Conservation (phyloP, 2,797 vertebrate genomes). For the Pempheris klunzingeri region DNA sequence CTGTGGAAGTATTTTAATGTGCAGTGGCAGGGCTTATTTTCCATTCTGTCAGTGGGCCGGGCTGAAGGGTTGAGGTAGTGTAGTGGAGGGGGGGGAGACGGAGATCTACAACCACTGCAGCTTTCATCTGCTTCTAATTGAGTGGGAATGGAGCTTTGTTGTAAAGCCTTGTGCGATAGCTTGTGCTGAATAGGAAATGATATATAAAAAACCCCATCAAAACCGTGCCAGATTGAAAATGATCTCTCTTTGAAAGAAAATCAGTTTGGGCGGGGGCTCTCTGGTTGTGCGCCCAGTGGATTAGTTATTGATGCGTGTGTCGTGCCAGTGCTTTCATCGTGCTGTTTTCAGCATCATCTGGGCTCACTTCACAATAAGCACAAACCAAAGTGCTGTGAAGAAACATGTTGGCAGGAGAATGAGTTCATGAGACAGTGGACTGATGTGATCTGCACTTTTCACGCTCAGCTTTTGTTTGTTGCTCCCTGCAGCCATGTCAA, state of each 20-base stretch:
- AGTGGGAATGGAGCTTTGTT: slow-evolving; percentile 68
- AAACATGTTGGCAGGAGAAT: slow-evolving; percentile 37
- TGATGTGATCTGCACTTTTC: too few species aligned
- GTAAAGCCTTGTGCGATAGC: slow-evolving; percentile 27
- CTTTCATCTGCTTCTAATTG: slow-evolving; percentile 78
- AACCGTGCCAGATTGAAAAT: slow-evolving; percentile 68
- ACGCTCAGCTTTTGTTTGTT: too few species aligned
- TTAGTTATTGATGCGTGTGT: slow-evolving; percentile 67
- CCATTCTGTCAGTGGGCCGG: slow-evolving; percentile 80
- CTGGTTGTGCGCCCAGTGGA: slow-evolving; percentile 60
- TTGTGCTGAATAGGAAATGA: slow-evolving; percentile 48
- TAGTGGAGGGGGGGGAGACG: slow-evolving; percentile 33
- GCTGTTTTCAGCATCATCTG: slow-evolving; percentile 55
- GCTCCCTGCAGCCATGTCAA: slow-evolving; percentile 91
- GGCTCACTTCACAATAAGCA: slow-evolving; percentile 46
- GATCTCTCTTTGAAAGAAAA: slow-evolving; percentile 69
- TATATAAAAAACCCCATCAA: slow-evolving; percentile 32
- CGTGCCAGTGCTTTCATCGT: slow-evolving; percentile 66
- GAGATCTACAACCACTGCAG: slow-evolving; percentile 33
- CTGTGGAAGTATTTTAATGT: slow-evolving; percentile 80
- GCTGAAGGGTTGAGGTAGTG: slow-evolving; percentile 60
- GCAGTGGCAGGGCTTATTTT: slow-evolving; percentile 76
- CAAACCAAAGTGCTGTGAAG: slow-evolving; percentile 31
- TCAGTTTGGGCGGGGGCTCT: slow-evolving; percentile 53
- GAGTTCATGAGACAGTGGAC: slow-evolving; percentile 4